These are phyloP conservation scores for Chaetogeoica ovagalla DNA, from an alignment of 2,888 invertebrate species.

Conservation along the genomic window DNA sequence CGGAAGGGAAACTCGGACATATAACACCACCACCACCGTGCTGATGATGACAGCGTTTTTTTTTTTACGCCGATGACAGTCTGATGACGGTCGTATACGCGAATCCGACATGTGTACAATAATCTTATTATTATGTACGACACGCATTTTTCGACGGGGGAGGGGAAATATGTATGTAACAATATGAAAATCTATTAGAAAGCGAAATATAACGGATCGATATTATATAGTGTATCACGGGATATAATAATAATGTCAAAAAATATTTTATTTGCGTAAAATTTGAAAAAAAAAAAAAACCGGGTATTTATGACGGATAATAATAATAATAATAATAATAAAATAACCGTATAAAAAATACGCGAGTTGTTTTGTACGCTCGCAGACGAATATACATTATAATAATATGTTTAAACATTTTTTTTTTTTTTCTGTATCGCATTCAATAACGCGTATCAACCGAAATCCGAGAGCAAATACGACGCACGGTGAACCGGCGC, in stretches of 20 bases:
- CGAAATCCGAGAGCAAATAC: no score
- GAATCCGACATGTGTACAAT: not conserved
- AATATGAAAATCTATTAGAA: not conserved
- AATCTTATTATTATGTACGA: not conserved
- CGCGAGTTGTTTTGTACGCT: no score
- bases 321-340: no score
- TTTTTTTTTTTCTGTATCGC: no score
- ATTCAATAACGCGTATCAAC: no score
- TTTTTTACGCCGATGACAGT: not conserved
- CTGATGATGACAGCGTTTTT: not conserved
- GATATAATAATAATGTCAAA: not conserved
- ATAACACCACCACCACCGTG: not conserved
- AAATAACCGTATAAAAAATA: no score
- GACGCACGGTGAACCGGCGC: no score
- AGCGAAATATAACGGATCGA: not conserved
- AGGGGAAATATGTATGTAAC: not conserved
- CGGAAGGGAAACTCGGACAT: conserved; percentile 7
- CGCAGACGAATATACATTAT: no score
- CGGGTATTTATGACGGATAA: no score
- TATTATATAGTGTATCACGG: not conserved
- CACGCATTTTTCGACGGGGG: not conserved
- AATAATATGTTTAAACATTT: no score
- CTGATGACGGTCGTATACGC: conserved; percentile 5
- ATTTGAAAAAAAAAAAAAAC: no score
- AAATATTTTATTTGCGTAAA: no score